phyloP scores from a whole-genome alignment of 2,797 vertebrate genomes.

The Esox lucius region DNA sequence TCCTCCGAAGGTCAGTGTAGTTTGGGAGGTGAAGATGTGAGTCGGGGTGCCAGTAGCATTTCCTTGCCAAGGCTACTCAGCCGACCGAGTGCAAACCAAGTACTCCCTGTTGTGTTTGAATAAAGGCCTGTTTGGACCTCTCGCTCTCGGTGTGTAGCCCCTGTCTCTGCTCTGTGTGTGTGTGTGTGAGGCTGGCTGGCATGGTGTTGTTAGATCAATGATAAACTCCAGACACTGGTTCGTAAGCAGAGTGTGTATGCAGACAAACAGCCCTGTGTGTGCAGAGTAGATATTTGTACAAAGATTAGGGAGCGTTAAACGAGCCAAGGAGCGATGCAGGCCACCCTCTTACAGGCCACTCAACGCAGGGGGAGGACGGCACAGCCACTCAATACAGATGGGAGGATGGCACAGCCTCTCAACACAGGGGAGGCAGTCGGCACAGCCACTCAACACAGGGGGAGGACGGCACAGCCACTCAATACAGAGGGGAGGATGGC shows the following conservation, averaged over 20 bases:
- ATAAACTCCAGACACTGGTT: conserved; percentile 74
- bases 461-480: no score
- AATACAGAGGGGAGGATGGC: no score
- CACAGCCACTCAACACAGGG: no score
- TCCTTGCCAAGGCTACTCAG: no score
- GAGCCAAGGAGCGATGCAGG: conserved; percentile 81
- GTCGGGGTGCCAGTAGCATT: background rate
- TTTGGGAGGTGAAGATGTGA: background rate
- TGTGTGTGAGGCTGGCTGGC: conserved; percentile 40
- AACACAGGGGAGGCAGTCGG: no score
- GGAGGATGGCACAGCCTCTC: no score
- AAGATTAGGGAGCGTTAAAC: conserved; percentile 39
- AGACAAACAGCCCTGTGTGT: conserved; percentile 79
- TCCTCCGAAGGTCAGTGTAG: background rate
- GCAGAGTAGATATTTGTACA: conserved; percentile 88
- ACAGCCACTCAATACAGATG: no score
- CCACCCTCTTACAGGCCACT: conserved; percentile 68
- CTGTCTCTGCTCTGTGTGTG: conserved; percentile 36
- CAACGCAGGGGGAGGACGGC: conserved; percentile 43
- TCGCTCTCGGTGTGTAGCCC: conserved; percentile 19
- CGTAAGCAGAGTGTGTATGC: conserved; percentile 67
- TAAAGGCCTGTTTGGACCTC: background rate
- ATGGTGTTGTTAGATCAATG: conserved; percentile 67
- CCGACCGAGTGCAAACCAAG: background rate
- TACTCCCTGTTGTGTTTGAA: background rate